phyloP scores from a whole-genome alignment of 2,113 vertebrate species.

The Mus spicilegus region DNA sequence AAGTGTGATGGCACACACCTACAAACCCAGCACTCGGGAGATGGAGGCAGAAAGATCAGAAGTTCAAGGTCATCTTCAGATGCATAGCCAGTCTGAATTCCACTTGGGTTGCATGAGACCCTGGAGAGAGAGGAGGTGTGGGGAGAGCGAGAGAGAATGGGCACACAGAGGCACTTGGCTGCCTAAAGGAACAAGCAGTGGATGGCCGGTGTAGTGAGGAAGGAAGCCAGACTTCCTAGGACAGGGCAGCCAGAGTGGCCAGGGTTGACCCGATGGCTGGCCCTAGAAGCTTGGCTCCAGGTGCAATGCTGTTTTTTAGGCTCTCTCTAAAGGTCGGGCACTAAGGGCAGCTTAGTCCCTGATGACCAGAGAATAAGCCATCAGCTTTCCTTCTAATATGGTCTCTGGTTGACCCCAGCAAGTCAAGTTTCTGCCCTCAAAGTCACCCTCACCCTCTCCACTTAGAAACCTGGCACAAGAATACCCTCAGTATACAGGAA shows the following conservation, averaged over 20 bases:
- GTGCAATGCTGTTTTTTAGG: slow-evolving; percentile 59
- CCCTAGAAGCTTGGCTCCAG: slow-evolving; percentile 28
- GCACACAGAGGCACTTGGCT: background rate
- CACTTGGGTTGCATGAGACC: background rate
- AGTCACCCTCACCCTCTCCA: background rate
- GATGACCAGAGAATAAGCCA: background rate
- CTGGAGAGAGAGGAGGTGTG: background rate
- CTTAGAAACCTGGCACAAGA: slow-evolving; percentile 21
- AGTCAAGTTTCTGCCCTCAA: background rate
- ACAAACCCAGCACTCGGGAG: background rate
- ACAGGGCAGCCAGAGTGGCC: background rate
- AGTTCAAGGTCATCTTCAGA: background rate
- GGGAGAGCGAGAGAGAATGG: background rate
- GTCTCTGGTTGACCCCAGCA: background rate
- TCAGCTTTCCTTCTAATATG: background rate
- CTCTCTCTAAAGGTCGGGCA: slow-evolving; percentile 72
- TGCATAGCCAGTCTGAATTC: background rate
- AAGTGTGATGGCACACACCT: background rate
- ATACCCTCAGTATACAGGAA: background rate
- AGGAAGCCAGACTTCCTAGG: background rate
- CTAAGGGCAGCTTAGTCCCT: slow-evolving; percentile 42
- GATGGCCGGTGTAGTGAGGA: background rate
- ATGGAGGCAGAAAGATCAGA: background rate
- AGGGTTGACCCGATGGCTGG: slow-evolving; percentile 54
- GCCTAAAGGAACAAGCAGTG: slow-evolving; percentile 35